Conservation (phyloP, 2,888 invertebrate species). For the Drosophila bunnanda region DNA sequence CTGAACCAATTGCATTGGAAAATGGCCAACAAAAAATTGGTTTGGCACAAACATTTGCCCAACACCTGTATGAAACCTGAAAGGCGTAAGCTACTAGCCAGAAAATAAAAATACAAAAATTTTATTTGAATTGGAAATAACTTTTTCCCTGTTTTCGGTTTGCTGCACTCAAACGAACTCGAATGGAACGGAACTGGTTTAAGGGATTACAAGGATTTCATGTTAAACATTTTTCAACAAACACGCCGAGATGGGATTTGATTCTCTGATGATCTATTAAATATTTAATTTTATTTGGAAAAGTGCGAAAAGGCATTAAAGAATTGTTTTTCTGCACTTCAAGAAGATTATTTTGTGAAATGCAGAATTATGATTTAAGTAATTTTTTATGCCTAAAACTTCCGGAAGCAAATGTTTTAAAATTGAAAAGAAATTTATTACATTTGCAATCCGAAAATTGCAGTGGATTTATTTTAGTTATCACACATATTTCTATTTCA, state of each 20-base stretch:
- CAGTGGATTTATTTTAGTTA: background rate
- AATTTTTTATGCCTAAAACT: background rate
- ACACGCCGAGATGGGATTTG: background rate
- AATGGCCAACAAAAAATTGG: slow-evolving; percentile 2
- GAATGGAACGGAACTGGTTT: slow-evolving; percentile 4
- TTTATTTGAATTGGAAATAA: slow-evolving; percentile 24
- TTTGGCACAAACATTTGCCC: background rate
- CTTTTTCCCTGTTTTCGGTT: slow-evolving; percentile 3
- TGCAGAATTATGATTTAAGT: background rate
- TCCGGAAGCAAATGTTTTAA: background rate
- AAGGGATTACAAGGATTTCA: slow-evolving; percentile 17
- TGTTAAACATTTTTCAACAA: slow-evolving; percentile 10
- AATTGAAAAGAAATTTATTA: background rate
- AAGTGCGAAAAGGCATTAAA: slow-evolving; percentile 1
- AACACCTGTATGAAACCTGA: slow-evolving; percentile 12
- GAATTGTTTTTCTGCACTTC: background rate
- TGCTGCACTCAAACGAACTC: slow-evolving; percentile 1
- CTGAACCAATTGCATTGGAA: background rate
- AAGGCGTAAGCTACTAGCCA: background rate
- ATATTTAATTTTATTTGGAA: slow-evolving; percentile 7
- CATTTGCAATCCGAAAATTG: background rate
- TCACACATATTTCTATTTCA: too few species aligned
- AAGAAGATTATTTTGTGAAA: background rate
- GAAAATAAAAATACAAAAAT: background rate
- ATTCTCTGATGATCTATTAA: slow-evolving; percentile 1